These are phyloP conservation scores for Scomber scombrus DNA, from an alignment of 2,113 vertebrate genomes.

Conservation along the genomic window DNA sequence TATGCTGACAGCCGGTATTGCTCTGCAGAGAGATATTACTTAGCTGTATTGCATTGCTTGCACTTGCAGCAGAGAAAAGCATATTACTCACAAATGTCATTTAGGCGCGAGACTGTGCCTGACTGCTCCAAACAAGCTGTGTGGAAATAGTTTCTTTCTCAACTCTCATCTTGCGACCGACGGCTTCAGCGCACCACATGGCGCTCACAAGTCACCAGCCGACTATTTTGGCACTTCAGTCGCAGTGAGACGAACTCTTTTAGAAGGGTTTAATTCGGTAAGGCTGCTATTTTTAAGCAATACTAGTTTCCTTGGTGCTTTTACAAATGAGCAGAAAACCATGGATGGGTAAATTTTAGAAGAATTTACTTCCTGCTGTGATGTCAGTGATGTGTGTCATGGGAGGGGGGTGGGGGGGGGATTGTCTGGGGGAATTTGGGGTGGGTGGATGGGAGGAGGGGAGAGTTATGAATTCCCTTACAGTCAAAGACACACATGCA, in stretches of 20 bases:
- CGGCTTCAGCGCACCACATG: conserved; percentile 25
- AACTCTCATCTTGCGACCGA: conserved; percentile 26
- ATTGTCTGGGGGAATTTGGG: conserved; percentile 27
- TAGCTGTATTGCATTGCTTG: conserved; percentile 82
- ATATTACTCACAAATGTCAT: conserved; percentile 78
- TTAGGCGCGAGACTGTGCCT: conserved; percentile 62
- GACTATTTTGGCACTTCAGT: conserved; percentile 20
- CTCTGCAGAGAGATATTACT: conserved; percentile 80
- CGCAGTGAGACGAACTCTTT: conserved; percentile 39
- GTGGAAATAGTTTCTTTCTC: conserved; percentile 52
- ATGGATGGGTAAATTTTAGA: conserved; percentile 4
- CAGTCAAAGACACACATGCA: conserved; percentile 54
- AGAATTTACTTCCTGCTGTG: conserved; percentile 16
- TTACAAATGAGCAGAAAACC: conserved; percentile 33
- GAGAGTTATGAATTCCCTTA: conserved; percentile 41
- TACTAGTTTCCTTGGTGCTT: conserved; percentile 1
- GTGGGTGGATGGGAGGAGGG: background rate
- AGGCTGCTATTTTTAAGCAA: conserved; percentile 17
- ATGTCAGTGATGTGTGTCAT: conserved; percentile 46
- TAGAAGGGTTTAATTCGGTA: conserved; percentile 36
- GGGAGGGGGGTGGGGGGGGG: background rate
- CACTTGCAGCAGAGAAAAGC: conserved; percentile 74
- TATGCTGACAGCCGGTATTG: conserved; percentile 75
- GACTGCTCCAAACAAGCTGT: conserved; percentile 52
- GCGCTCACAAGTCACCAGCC: conserved; percentile 20